These are phyloP conservation scores for Chalcosyrphus nemorum DNA, from an alignment of 2,888 invertebrate genomes.

Conservation along the genomic window DNA sequence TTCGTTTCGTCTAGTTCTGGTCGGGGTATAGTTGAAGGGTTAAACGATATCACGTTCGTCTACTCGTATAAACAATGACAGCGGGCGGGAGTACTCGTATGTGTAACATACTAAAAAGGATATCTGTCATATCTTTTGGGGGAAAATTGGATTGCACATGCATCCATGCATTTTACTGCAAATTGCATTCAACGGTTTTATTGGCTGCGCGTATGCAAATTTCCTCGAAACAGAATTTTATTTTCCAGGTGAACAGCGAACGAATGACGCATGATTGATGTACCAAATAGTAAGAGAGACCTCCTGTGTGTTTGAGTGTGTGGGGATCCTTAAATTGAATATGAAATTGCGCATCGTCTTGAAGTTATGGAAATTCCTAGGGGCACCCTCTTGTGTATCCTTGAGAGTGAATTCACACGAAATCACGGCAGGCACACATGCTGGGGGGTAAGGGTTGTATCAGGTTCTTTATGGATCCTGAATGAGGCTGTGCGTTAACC, in stretches of 20 bases:
- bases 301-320: neutral
- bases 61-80: conserved; percentile 54
- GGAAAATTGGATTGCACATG: conserved; percentile 63
- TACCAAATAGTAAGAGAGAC: conserved; percentile 17
- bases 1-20: conserved; percentile 17
- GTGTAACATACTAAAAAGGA: conserved; percentile 48
- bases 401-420: conserved; percentile 5
- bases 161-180: conserved; percentile 63
- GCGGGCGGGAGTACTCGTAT: no score
- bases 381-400: neutral
- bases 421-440: conserved; percentile 33
- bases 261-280: conserved; percentile 68
- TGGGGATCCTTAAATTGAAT: conserved; percentile 42
- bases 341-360: conserved; percentile 7
- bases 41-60: conserved; percentile 31
- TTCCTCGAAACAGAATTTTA: conserved; percentile 41
- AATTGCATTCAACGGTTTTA: conserved; percentile 58
- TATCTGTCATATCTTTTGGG: conserved; percentile 55
- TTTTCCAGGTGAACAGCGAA: conserved; percentile 57
- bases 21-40: conserved; percentile 48
- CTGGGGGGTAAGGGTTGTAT: conserved; percentile 18
- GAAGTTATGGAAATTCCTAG: conserved; percentile 34
- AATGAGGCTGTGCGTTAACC: conserved; percentile 47
- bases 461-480: conserved; percentile 29
- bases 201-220: conserved; percentile 50